Conservation (phyloP, 2,113 vertebrate species). For the Pterophyllum scalare region DNA sequence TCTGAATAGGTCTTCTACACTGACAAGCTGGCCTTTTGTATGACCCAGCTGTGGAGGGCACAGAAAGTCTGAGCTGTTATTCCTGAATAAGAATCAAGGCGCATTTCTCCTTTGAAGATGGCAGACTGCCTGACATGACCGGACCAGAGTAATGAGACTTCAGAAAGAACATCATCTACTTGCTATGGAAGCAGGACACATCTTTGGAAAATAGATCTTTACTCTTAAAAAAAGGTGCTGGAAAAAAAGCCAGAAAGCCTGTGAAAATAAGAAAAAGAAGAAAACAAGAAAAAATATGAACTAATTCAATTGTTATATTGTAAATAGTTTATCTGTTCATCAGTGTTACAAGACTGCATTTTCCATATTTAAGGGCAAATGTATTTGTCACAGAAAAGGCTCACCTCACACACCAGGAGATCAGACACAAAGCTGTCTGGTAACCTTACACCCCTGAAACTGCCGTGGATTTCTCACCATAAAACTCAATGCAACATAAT, state of each 20-base stretch:
- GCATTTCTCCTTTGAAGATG: conserved; percentile 41
- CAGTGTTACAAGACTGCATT: conserved; percentile 33
- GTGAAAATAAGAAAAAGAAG: background rate
- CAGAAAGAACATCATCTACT: conserved; percentile 45
- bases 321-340: conserved; percentile 24
- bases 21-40: conserved; percentile 71
- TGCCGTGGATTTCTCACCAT: conserved; percentile 50
- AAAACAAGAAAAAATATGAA: background rate
- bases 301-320: background rate
- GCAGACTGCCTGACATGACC: conserved; percentile 44
- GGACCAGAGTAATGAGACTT: conserved; percentile 56
- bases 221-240: conserved; percentile 1
- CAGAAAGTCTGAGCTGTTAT: conserved; percentile 27
- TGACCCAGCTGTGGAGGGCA: conserved; percentile 45
- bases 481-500: conserved; percentile 53
- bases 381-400: conserved; percentile 25
- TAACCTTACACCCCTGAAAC: conserved; percentile 74
- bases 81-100: conserved; percentile 63
- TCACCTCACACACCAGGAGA: conserved; percentile 51
- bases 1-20: conserved; percentile 43
- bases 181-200: conserved; percentile 9
- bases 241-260: background rate
- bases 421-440: conserved; percentile 78
- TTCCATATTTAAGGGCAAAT: conserved; percentile 42
- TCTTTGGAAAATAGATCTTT: conserved; percentile 29